Percentiles rank a stretch among this genome's conserved stretches.
Conservation (phyloP, 1,140 invertebrate genomes). For the Stegodyphus dumicola region DNA sequence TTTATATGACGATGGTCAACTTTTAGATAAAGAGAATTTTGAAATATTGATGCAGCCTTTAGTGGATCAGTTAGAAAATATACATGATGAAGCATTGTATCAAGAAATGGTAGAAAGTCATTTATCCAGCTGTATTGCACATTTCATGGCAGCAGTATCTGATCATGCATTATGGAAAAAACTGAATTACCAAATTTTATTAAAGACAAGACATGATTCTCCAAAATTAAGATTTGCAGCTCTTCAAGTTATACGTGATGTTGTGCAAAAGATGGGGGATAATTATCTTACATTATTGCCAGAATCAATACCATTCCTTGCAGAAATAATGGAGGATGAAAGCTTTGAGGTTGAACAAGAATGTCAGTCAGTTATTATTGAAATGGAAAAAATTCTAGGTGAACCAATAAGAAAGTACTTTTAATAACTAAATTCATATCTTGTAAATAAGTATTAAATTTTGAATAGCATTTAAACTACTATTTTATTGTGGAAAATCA, state of each 20-base stretch:
- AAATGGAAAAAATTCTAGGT: constrained; percentile 83
- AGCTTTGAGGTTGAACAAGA: constrained; percentile 80
- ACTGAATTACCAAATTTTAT: constrained; percentile 86
- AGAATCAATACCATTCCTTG: constrained; percentile 71
- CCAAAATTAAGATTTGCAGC: constrained; percentile 70
- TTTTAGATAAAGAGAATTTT: constrained; percentile 86
- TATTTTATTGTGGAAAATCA: no score
- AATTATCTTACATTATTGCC: constrained; percentile 69
- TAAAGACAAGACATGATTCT: constrained; percentile 84
- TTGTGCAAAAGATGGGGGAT: constrained; percentile 68
- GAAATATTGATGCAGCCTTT: constrained; percentile 84
- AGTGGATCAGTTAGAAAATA: constrained; percentile 89
- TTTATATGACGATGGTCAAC: constrained; percentile 81
- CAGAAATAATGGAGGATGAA: constrained; percentile 77
- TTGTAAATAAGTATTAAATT: neutral
- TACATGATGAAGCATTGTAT: constrained; percentile 75
- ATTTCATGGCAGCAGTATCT: constrained; percentile 81
- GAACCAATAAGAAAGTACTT: constrained; percentile 78
- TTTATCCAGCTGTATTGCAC: constrained; percentile 81
- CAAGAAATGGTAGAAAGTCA: constrained; percentile 74
- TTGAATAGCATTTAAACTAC: neutral
- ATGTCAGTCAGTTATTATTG: constrained; percentile 79
- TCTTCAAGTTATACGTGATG: constrained; percentile 67
- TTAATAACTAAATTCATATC: constrained; percentile 40
- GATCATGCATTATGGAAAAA: constrained; percentile 90